Evolutionary conservation across 2,113 vertebrate genomes (phyloP).

Genomic region (Eonycteris spelaea): DNA sequence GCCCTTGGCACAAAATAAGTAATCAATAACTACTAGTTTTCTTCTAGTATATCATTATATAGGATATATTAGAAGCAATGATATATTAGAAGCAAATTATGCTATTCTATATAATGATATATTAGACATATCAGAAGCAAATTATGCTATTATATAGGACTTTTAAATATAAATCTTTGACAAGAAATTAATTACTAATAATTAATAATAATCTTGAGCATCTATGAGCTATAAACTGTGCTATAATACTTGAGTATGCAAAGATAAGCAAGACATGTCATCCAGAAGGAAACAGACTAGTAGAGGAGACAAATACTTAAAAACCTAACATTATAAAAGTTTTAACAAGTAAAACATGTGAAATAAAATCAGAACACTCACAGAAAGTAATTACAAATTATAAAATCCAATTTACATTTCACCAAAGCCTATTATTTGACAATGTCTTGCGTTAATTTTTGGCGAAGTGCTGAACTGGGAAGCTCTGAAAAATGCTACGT

Average conservation of each 20-base stretch:
- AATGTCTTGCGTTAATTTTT: not conserved
- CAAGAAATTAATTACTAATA: not conserved
- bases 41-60: not conserved
- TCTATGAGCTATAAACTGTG: not conserved
- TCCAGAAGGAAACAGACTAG: not conserved
- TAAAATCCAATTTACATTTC: not conserved
- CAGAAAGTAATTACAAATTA: not conserved
- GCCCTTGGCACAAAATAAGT: not conserved
- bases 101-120: not conserved
- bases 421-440: not conserved
- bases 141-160: not conserved
- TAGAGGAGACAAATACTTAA: not conserved
- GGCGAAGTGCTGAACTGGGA: not conserved
- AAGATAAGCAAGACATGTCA: not conserved
- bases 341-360: not conserved
- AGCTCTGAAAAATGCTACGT: slow-evolving; percentile 14
- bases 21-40: not conserved
- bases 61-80: not conserved
- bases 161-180: not conserved
- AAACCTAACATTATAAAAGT: not conserved
- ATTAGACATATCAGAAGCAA: not conserved
- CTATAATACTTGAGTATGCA: not conserved
- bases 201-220: not conserved
- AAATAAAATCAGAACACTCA: not conserved
- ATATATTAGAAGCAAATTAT: not conserved